A percentile compares a stretch with the other conserved stretches of the same genome.
phyloP scores from a whole-genome alignment of 2,888 invertebrate genomes.

The Sceliomorpha sp. region DNA sequence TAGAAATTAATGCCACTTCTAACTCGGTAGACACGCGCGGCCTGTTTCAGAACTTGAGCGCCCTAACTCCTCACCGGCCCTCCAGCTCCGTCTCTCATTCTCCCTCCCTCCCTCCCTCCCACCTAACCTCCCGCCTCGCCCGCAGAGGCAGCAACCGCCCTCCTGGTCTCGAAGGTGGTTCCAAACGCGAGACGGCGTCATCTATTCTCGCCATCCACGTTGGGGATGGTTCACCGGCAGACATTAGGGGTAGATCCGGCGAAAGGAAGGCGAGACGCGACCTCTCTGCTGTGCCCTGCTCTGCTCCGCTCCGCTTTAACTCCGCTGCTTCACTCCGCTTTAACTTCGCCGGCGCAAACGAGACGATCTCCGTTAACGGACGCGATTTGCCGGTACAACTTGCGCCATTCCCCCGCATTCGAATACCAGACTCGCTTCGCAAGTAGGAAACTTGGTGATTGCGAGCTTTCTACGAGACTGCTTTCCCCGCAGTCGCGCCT shows the following conservation, averaged over 20 bases:
- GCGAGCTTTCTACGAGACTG: conserved; percentile 22
- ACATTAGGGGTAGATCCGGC: conserved; percentile 17
- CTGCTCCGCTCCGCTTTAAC: conserved; percentile 21
- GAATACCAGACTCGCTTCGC: neutral
- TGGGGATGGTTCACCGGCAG: conserved; percentile 23
- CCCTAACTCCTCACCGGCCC: conserved; percentile 38
- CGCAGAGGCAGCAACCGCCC: too few species aligned
- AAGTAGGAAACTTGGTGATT: conserved; percentile 33
- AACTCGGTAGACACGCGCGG: conserved; percentile 67
- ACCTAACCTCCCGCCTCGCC: neutral
- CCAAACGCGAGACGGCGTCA: conserved; percentile 64
- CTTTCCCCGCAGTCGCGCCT: conserved; percentile 5
- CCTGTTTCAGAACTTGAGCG: conserved; percentile 68
- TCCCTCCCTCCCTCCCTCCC: neutral
- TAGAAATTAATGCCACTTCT: conserved; percentile 70
- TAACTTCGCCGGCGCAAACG: conserved; percentile 9
- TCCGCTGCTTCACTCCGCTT: neutral
- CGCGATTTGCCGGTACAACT: conserved; percentile 23
- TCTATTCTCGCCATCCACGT: conserved; percentile 64
- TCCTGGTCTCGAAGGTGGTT: conserved; percentile 12
- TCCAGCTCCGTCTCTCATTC: conserved; percentile 14
- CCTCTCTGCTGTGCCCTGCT: neutral
- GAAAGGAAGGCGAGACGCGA: neutral
- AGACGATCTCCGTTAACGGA: conserved; percentile 23
- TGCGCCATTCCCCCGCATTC: conserved; percentile 7